Percentiles rank a stretch among this genome's conserved stretches.
These are phyloP conservation scores for Nesoenas mayeri DNA, from an alignment of 2,113 vertebrate genomes.

Conservation along the genomic window DNA sequence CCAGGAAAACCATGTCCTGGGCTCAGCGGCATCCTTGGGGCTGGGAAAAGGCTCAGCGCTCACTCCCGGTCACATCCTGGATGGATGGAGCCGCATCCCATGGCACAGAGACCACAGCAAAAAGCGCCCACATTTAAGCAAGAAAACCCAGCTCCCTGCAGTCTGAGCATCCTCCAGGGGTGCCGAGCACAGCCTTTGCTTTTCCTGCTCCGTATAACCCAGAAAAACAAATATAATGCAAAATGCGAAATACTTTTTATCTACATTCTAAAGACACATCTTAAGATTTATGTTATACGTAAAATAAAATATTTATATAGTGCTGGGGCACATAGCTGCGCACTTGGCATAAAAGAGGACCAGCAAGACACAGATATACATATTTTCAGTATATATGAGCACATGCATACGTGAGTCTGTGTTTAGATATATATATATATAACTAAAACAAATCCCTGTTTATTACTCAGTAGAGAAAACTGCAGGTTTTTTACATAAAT, in stretches of 20 bases:
- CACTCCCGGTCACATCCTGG: rapidly evolving
- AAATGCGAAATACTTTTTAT: not conserved
- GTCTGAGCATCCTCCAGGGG: rapidly evolving
- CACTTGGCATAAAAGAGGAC: not conserved
- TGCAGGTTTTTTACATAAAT: slow-evolving; percentile 78
- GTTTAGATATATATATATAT: not conserved
- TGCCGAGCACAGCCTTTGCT: not conserved
- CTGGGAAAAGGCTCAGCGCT: not conserved
- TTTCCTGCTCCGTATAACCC: not conserved
- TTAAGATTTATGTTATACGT: not conserved
- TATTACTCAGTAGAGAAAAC: slow-evolving; percentile 64
- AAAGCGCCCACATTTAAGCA: not conserved
- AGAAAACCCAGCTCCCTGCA: rapidly evolving
- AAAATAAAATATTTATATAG: not conserved
- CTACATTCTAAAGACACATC: rapidly evolving
- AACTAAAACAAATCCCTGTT: slow-evolving; percentile 58
- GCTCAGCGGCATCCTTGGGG: not conserved
- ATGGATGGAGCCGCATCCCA: not conserved
- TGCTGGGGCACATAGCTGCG: not conserved
- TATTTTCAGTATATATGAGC: not conserved
- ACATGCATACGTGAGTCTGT: not conserved
- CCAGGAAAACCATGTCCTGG: rapidly evolving
- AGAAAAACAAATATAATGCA: not conserved
- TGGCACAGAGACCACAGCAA: too few relatives aligned
- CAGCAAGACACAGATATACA: not conserved